Conservation (phyloP, 2,797 vertebrate species). For the Benthosema pterotum region DNA sequence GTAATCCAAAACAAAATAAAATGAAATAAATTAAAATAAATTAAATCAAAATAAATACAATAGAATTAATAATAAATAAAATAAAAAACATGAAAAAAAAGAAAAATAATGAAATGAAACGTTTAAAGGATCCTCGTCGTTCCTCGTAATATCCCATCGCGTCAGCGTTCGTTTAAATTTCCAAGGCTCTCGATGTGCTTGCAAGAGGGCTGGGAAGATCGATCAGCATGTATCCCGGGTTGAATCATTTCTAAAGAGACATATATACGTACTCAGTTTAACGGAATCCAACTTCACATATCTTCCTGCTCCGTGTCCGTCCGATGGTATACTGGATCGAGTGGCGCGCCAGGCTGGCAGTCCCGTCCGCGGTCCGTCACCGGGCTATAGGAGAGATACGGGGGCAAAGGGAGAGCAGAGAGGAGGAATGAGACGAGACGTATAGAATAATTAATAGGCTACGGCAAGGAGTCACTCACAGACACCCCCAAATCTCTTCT, state of each 20-base stretch:
- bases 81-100: too few relatives aligned
- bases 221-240: slow-evolving; percentile 27
- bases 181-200: slow-evolving; percentile 49
- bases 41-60: not conserved
- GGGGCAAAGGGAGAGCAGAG: slow-evolving; percentile 44
- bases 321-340: slow-evolving; percentile 31
- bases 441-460: too few relatives aligned
- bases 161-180: slow-evolving; percentile 27
- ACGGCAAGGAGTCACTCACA: too few relatives aligned
- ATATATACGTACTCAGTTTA: slow-evolving; percentile 81
- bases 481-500: too few relatives aligned
- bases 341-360: slow-evolving; percentile 60
- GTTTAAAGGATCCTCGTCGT: slow-evolving; percentile 11
- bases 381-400: slow-evolving; percentile 57
- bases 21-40: not conserved
- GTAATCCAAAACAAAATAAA: slow-evolving; percentile 7
- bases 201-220: slow-evolving; percentile 3
- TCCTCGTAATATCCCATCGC: slow-evolving; percentile 15
- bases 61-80: too few relatives aligned
- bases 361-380: slow-evolving; percentile 73
- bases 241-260: slow-evolving; percentile 23
- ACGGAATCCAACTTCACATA: slow-evolving; percentile 81
- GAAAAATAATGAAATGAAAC: too few relatives aligned
- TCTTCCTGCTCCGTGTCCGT: slow-evolving; percentile 68
- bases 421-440: slow-evolving; percentile 15